Evolutionary conservation across 2,888 invertebrate genomes (phyloP).

Genomic region (Trichogramma evanescens): DNA sequence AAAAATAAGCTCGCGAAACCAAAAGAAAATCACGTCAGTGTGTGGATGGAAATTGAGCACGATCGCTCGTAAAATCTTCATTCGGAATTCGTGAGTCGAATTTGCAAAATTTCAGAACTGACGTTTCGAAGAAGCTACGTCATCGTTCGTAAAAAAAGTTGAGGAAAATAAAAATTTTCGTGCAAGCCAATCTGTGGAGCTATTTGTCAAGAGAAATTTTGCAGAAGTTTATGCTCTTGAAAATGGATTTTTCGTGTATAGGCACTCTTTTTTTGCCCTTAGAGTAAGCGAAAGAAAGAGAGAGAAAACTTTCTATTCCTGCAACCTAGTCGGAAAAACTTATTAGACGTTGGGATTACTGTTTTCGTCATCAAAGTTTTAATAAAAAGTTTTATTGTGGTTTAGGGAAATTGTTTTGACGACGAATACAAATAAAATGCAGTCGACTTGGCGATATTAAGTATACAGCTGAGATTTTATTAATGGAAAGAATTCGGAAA

Average conservation of each 20-base stretch:
- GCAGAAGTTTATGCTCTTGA: constrained; percentile 14
- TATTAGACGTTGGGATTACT: too few species aligned
- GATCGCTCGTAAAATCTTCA: constrained; percentile 23
- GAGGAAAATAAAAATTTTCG: constrained; percentile 17
- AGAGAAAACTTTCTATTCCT: constrained; percentile 8
- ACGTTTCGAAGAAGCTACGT: constrained; percentile 14
- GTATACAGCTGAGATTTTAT: too few species aligned
- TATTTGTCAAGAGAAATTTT: constrained; percentile 4
- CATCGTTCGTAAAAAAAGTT: constrained; percentile 11
- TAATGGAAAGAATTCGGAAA: too few species aligned
- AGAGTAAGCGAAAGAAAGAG: not conserved
- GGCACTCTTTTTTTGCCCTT: not conserved
- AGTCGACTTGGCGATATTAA: too few species aligned
- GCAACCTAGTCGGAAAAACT: constrained; percentile 8
- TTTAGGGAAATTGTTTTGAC: too few species aligned
- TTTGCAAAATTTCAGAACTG: constrained; percentile 17
- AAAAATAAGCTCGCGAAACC: too few species aligned
- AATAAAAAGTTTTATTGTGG: too few species aligned
- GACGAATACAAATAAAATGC: too few species aligned
- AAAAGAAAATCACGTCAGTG: too few species aligned
- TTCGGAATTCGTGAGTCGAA: constrained; percentile 21
- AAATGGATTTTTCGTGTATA: constrained; percentile 15
- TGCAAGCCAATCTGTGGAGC: constrained; percentile 6
- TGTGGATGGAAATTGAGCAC: not conserved
- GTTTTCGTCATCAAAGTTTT: too few species aligned